phyloP scores from a whole-genome alignment of 1,140 invertebrate species.

The Manduca sexta region DNA sequence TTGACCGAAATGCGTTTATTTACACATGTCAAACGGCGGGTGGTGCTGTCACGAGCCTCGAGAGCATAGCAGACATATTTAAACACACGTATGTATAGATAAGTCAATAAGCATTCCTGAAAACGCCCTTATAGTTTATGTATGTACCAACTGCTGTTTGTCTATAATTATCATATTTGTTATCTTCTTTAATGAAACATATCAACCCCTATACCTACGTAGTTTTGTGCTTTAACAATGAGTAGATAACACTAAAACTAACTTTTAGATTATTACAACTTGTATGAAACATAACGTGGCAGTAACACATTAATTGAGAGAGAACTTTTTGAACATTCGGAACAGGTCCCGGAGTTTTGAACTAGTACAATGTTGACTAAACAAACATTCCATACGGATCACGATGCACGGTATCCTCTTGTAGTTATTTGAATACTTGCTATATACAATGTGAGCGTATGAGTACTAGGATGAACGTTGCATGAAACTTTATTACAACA shows the following conservation, averaged over 20 bases:
- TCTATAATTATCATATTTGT: too few relatives aligned
- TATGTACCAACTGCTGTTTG: too few relatives aligned
- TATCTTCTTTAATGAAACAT: too few relatives aligned
- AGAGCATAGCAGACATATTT: not conserved
- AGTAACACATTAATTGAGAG: not conserved
- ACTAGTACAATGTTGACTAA: not conserved
- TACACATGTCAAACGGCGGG: slow-evolving; percentile 5
- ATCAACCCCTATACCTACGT: not conserved
- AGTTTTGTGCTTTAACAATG: not conserved
- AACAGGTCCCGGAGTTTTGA: not conserved
- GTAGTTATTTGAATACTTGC: too few relatives aligned
- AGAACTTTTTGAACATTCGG: not conserved
- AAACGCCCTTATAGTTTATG: slow-evolving; percentile 2
- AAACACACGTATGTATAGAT: not conserved
- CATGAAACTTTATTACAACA: too few relatives aligned
- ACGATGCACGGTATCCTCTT: too few relatives aligned
- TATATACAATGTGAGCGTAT: too few relatives aligned
- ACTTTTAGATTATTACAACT: too few relatives aligned
- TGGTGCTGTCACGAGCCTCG: slow-evolving; percentile 4
- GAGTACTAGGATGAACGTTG: too few relatives aligned
- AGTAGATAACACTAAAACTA: not conserved
- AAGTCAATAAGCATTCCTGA: not conserved
- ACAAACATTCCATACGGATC: not conserved
- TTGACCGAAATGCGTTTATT: slow-evolving; percentile 7
- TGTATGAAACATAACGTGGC: not conserved